Evolutionary conservation across 1,140 invertebrate genomes (phyloP), one percentile per base, ranked within the genome.

Genomic region (Euwallacea fornicatus): DNA sequence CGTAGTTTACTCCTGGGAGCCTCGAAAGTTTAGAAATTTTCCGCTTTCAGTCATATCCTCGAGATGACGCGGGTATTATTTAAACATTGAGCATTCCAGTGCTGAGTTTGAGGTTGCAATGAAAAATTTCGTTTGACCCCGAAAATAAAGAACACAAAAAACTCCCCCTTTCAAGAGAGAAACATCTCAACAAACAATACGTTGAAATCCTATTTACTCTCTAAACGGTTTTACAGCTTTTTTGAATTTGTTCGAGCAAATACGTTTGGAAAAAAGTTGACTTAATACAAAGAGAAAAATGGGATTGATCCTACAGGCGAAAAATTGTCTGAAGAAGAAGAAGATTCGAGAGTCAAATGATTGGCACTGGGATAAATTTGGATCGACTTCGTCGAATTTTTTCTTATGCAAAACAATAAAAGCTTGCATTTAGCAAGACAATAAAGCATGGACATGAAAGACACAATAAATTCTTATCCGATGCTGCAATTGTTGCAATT

Each of bases 1-100:
- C 66, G 54, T 59, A 59, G 56, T 21, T 16, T 21, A 41, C 59
- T 54, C 66, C 42, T 11, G 66, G 66, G 66, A 68, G 56, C 42
- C 54, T 55, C 64, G 15, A 66, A 66, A 66, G 50, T 66, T 66
- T 66, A 10, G 46, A 46, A 66, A 66, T 66, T 66, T 55, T 66
- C 53, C 54, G 64, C 54, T 56, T 53, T 55, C 46, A 50, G 46
- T 50, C 46, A 50, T 50, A 13, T 63, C 50, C 63, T 50, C 46
- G 46, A 50, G 46, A 50, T 50, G 21, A 33, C 13, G 6, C 9
- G 21, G 13, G 9, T 47, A 62, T 43, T 15, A 21, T 62, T 46
- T 42, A 50, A 50, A 50, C 46, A 50, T 50, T 50, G 46, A 10
- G 9, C 46, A 10, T 50, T 50, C 13, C 46, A 50, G 21, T 33